Conservation (phyloP, 2,113 vertebrate genomes). For the Dipodomys stephensi region DNA sequence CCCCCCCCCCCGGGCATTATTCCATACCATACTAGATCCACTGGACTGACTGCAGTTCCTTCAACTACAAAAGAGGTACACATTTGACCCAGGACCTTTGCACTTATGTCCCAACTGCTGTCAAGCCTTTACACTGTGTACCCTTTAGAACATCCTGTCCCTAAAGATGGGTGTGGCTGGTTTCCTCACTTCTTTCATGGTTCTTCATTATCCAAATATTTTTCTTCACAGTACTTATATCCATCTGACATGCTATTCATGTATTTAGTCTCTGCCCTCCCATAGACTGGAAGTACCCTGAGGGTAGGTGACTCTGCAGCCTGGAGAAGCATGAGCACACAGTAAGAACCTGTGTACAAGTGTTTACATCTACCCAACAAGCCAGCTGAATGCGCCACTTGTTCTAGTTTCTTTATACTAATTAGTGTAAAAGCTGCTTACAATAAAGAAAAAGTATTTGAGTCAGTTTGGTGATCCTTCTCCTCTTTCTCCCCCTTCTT, state of each 20-base stretch:
- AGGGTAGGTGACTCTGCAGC: background rate
- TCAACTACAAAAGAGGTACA: background rate
- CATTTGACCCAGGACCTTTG: background rate
- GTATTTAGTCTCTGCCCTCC: background rate
- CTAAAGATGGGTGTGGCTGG: background rate
- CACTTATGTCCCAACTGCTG: background rate
- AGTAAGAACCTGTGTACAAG: background rate
- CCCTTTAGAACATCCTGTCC: background rate
- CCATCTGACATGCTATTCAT: background rate
- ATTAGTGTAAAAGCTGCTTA: background rate
- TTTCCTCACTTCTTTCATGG: background rate
- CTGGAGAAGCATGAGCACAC: background rate
- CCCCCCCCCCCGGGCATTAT: background rate
- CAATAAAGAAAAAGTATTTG: background rate
- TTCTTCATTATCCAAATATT: background rate
- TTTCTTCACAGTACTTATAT: background rate
- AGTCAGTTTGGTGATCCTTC: background rate
- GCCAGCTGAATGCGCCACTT: background rate
- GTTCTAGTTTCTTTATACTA: background rate
- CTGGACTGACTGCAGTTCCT: background rate
- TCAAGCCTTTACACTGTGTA: background rate
- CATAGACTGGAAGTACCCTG: background rate
- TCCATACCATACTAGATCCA: background rate
- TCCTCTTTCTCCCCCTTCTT: background rate
- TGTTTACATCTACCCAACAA: background rate